phyloP scores from a whole-genome alignment of 2,888 invertebrate genomes.

The Tubiluchus corallicola region DNA sequence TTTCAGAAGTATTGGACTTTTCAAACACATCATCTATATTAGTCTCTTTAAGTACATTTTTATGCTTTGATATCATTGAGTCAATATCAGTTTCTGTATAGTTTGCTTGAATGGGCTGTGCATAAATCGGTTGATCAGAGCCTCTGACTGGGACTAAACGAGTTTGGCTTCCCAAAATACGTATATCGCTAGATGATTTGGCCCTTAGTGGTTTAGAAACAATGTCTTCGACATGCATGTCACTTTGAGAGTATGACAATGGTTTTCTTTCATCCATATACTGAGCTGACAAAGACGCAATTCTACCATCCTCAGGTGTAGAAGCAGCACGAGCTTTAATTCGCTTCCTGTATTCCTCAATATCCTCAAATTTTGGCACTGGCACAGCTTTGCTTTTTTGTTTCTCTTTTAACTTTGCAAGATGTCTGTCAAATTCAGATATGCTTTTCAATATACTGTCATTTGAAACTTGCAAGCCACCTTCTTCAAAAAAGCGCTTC shows the following conservation, averaged over 20 bases:
- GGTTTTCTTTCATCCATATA: background rate
- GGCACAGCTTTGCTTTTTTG: no score
- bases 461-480: background rate
- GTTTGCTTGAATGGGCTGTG: background rate
- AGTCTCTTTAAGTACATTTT: background rate
- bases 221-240: background rate
- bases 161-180: background rate
- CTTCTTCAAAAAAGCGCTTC: background rate
- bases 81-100: background rate
- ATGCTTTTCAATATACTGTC: background rate
- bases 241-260: background rate
- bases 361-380: background rate
- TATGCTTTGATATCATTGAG: background rate
- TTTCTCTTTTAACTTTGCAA: background rate
- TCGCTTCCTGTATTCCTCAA: background rate
- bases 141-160: background rate
- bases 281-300: no score
- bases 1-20: background rate
- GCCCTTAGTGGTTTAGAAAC: background rate
- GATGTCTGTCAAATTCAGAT: constrained; percentile 3
- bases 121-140: background rate
- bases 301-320: background rate
- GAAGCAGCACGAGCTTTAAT: background rate
- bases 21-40: background rate
- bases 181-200: background rate